Conservation (phyloP, 2,888 invertebrate genomes). For the Nemotelus nigrinus region DNA sequence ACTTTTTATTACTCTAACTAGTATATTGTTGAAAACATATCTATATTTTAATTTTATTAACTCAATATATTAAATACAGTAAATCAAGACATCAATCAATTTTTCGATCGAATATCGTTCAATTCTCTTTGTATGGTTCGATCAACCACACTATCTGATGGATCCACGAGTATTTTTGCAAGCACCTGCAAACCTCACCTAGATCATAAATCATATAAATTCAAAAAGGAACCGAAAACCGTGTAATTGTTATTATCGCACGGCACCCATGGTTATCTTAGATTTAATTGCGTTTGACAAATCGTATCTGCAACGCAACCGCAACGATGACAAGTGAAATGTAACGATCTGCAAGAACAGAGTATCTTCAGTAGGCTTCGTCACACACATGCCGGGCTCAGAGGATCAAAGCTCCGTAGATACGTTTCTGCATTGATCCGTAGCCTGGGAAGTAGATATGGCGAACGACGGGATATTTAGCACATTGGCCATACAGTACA, state of each 20-base stretch:
- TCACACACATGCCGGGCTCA: not conserved
- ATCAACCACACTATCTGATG: no score
- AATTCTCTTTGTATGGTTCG: no score
- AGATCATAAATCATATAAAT: slow-evolving; percentile 23
- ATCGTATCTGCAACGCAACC: slow-evolving; percentile 45
- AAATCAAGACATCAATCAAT: no score
- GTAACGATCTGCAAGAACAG: slow-evolving; percentile 33
- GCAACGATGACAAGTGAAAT: slow-evolving; percentile 42
- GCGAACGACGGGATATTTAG: slow-evolving; percentile 27
- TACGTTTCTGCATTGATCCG: not conserved
- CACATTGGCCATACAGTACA: not conserved
- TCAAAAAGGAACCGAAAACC: slow-evolving; percentile 11
- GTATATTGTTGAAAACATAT: no score
- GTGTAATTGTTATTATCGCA: slow-evolving; percentile 43
- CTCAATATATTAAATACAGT: no score
- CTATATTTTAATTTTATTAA: no score
- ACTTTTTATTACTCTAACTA: no score
- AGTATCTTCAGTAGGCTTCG: not conserved
- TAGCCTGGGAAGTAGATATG: not conserved
- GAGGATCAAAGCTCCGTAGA: not conserved
- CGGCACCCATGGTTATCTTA: slow-evolving; percentile 45
- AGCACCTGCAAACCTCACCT: not conserved
- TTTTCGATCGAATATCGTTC: no score
- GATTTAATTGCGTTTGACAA: slow-evolving; percentile 51
- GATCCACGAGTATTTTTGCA: no score